A percentile compares a stretch with the other conserved stretches of the same genome.
These are phyloP conservation scores for Andricus grossulariae DNA, from an alignment of 1,140 invertebrate species.

Conservation along the genomic window DNA sequence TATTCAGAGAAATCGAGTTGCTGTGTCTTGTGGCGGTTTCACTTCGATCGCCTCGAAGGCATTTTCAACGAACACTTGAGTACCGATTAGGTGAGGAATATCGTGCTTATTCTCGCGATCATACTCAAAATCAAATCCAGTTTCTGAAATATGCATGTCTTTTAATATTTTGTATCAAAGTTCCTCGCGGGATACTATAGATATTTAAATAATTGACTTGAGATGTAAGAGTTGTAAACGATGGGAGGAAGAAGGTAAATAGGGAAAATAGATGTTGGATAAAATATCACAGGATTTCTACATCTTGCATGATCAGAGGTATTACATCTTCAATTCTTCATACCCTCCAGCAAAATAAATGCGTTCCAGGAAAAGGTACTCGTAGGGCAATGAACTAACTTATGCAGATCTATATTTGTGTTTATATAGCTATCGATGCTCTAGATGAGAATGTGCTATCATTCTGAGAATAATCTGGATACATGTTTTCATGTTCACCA, in stretches of 20 bases:
- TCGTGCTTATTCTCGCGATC: background rate
- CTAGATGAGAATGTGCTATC: background rate
- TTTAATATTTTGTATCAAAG: background rate
- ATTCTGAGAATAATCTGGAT: background rate
- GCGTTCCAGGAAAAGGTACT: background rate
- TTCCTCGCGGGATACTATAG: background rate
- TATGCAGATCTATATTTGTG: conserved; percentile 18
- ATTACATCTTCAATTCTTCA: background rate
- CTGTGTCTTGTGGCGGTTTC: conserved; percentile 22
- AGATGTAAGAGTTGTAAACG: background rate
- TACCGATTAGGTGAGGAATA: conserved; percentile 18
- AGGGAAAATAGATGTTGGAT: conserved; percentile 3
- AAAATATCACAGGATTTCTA: background rate
- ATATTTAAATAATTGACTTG: background rate
- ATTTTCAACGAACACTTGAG: conserved; percentile 7
- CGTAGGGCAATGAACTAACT: conserved; percentile 17
- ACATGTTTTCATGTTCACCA: conserved; percentile 24
- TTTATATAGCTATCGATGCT: conserved; percentile 3
- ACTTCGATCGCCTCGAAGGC: conserved; percentile 13
- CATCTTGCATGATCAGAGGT: conserved; percentile 2
- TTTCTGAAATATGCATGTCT: background rate
- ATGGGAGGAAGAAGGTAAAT: conserved; percentile 1
- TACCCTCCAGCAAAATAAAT: conserved; percentile 7
- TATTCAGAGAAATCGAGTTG: conserved; percentile 42
- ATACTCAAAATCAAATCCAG: background rate